These are phyloP conservation scores for Vireo griseus DNA, from an alignment of 2,797 vertebrate species.

Conservation along the genomic window DNA sequence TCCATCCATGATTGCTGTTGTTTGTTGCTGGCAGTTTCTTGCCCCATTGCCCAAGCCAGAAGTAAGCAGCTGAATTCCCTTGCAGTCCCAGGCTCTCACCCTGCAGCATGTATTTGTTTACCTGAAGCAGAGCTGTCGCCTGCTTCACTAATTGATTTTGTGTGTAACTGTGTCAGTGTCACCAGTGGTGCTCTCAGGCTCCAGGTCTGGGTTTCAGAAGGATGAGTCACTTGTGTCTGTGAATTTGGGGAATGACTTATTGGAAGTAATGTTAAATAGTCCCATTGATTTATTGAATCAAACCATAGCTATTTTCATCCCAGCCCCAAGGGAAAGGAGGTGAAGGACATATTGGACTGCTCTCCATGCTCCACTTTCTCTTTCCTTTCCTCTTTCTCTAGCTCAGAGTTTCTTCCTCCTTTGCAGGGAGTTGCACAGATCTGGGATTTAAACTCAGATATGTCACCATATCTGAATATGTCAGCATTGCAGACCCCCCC, in stretches of 20 bases:
- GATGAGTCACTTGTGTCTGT: not conserved
- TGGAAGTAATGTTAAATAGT: not conserved
- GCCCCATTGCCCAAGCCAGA: not conserved
- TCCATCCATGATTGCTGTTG: not conserved
- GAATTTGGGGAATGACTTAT: not conserved
- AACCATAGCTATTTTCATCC: not conserved
- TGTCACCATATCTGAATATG: not conserved
- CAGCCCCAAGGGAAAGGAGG: not conserved
- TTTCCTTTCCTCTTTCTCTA: not conserved
- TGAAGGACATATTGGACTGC: not conserved
- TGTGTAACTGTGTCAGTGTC: not conserved
- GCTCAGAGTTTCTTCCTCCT: not conserved
- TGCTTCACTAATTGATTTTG: not conserved
- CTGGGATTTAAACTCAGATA: not conserved
- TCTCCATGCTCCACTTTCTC: not conserved
- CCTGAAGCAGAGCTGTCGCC: not conserved
- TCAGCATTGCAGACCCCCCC: not conserved
- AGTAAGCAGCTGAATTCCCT: not conserved
- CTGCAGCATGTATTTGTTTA: accelerated
- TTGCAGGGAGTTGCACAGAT: not conserved
- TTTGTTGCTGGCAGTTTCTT: not conserved
- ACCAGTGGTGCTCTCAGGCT: accelerated
- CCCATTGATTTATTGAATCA: not conserved
- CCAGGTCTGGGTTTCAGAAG: not conserved
- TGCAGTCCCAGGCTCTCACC: not conserved